Percentiles rank a stretch among this genome's conserved stretches.
Conservation (phyloP, 2,113 vertebrate genomes). For the Ptyas mucosa region DNA sequence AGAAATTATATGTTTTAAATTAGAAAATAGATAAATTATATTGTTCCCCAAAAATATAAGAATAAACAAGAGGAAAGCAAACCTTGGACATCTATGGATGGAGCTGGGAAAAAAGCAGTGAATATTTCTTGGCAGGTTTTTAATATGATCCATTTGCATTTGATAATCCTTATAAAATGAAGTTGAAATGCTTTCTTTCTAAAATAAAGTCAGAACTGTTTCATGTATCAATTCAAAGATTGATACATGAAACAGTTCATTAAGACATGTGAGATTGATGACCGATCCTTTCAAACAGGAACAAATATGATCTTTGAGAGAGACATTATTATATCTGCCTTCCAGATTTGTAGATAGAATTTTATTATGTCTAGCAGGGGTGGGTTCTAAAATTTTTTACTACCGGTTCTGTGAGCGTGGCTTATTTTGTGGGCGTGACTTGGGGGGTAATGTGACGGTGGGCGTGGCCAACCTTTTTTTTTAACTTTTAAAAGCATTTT, state of each 20-base stretch:
- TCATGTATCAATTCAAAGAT: background rate
- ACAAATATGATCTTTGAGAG: background rate
- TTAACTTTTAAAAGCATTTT: too few relatives aligned
- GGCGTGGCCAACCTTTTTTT: too few relatives aligned
- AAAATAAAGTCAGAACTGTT: background rate
- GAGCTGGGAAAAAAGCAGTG: background rate
- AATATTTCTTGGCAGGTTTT: background rate
- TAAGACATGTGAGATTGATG: background rate
- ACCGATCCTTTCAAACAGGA: background rate
- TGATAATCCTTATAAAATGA: background rate
- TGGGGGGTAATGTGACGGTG: too few relatives aligned
- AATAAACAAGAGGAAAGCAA: background rate
- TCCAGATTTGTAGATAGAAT: background rate
- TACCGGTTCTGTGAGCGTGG: too few relatives aligned
- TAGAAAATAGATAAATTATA: constrained; percentile 11
- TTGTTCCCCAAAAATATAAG: background rate
- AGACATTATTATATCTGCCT: background rate
- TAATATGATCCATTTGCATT: background rate
- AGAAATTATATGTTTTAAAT: constrained; percentile 16
- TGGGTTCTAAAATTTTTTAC: too few relatives aligned
- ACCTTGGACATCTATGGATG: background rate
- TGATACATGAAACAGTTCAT: background rate
- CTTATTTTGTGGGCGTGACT: too few relatives aligned
- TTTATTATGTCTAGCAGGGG: background rate
- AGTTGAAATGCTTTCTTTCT: background rate